Base-by-base conservation (phyloP, 2,113 vertebrate genomes). In the Geococcyx californianus region DNA sequence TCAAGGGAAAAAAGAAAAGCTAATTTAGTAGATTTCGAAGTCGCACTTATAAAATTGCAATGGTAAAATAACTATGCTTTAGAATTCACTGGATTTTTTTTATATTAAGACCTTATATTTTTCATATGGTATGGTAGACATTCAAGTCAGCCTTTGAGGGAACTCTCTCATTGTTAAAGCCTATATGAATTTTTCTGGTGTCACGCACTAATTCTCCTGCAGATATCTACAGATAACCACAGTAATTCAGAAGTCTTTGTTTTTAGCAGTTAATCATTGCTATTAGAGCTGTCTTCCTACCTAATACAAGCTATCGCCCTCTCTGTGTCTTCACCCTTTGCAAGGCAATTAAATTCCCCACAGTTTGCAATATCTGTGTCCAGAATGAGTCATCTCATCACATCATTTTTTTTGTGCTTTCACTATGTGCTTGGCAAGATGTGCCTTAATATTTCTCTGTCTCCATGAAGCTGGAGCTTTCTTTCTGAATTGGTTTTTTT, bases 261-360 rank as follows among this genome's bases (percentile, higher is more conserved):
- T 76, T 86, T 44, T 6, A 59, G 79, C 15, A 84, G 12, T 52
- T 90, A 87, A 77, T 95, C n/a, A 60, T 21, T 83, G 47, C 17
- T 78, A 38, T 10, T 8, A 2, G 7, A 95, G 34, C 33, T 87
- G 14, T 72, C 67, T 89, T 95, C 23, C 64, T 95, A 64, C 51
- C 52, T 87, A 66, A 88, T 18, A 88, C 25, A 84, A 64, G 84
- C 49, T 55, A 77, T 47, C 44, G 7, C 14, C 36, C 42, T 90
- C 25, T 67, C 77, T 83, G 49, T 69, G 38, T 68, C 25, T 93
- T 94, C 21, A 82, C 15, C 38, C 10, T 87, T 79, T 81, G 42
- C 34, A 96, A 94, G 26, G 29, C 42, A 96, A 94, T 96, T 93
- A 90, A 54, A 91, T 89, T 94, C 86, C 76, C 81, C 23, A 66